phyloP scores from a whole-genome alignment of 2,888 invertebrate genomes.

The Plebejus argus region DNA sequence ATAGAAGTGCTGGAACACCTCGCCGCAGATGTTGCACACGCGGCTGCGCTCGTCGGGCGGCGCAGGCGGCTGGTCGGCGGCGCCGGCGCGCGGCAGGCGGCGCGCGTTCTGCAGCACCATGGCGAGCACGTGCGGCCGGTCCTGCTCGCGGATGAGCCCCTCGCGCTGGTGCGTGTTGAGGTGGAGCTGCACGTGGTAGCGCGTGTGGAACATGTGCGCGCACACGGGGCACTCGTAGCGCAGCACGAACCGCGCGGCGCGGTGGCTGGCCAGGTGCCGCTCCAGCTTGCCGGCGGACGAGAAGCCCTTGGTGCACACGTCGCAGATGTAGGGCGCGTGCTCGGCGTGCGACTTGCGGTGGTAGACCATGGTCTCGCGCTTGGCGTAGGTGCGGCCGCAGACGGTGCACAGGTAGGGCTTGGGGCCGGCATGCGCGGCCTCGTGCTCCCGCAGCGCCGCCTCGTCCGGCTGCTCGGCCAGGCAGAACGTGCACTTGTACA shows the following conservation, averaged over 20 bases:
- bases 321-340: slow-evolving; percentile 57
- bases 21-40: slow-evolving; percentile 73
- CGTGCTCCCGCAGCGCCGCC: slow-evolving; percentile 50
- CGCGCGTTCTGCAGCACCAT: slow-evolving; percentile 74
- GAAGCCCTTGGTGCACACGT: slow-evolving; percentile 65
- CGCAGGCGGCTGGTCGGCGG: slow-evolving; percentile 47
- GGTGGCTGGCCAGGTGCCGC: slow-evolving; percentile 58
- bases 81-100: slow-evolving; percentile 43
- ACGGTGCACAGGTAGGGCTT: slow-evolving; percentile 65
- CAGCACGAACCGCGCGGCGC: slow-evolving; percentile 53
- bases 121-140: slow-evolving; percentile 65
- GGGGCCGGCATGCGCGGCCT: slow-evolving; percentile 56
- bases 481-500: slow-evolving; percentile 60
- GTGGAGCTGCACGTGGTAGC: slow-evolving; percentile 69
- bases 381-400: slow-evolving; percentile 62
- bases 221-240: slow-evolving; percentile 75
- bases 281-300: slow-evolving; percentile 61
- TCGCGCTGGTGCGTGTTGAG: slow-evolving; percentile 67
- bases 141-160: slow-evolving; percentile 64
- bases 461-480: slow-evolving; percentile 50
- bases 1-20: slow-evolving; percentile 72
- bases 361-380: slow-evolving; percentile 68
- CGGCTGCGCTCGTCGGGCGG: slow-evolving; percentile 59
- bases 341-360: slow-evolving; percentile 63
- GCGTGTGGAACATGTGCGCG: slow-evolving; percentile 73